Base-by-base conservation (phyloP, 2,888 invertebrate species). In the Thalpophila matura region DNA sequence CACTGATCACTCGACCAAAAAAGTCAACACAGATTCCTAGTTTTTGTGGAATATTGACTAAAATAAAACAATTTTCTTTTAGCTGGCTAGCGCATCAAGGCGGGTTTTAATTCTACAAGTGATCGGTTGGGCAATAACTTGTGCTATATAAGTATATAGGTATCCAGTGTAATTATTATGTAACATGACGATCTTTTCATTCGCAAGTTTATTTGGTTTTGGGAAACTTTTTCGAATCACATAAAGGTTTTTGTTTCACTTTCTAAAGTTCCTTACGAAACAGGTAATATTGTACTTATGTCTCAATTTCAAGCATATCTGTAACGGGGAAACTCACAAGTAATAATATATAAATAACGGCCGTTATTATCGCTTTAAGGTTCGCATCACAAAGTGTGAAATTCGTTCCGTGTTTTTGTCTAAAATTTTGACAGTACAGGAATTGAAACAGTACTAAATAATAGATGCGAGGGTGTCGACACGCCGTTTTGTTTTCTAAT, bases 401-500 rank as follows among this genome's bases (percentile, higher is more conserved):
- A 90, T 91, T 91, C 89, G 90, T 90, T 91, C 87, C 90, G 76
- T 83, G 82, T 88, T 91, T 88, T 91, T 92, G 91, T 92, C 82
- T 89, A 85, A 82, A 75, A 85, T 87, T 87, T 81, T 80, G 88
- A 84, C 88, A 81, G 84, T 82, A 79, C 83, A 88, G 85, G 87
- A 90, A 89, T 90, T 89, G 89, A 89, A 87, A 91, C 86, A 85
- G 86, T 86, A 83, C 83, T 84, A 80, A 87, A 91, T 91, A 91
- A 93, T 91, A 86, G 89, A 81, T 89, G 86, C 90, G 90, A 90
- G 93, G 95, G 93, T 94, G 94, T 93, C 93, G 95, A 93, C 93
- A 92, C 87, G 89, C 86, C 80, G 89, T 90, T 91, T 93, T 94
- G 94, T 93, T 89, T 90, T 86, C 83, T 86, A 91, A 89, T 91